Base-by-base conservation (phyloP, 1,140 invertebrate genomes). In the Drosophila murphyi region DNA sequence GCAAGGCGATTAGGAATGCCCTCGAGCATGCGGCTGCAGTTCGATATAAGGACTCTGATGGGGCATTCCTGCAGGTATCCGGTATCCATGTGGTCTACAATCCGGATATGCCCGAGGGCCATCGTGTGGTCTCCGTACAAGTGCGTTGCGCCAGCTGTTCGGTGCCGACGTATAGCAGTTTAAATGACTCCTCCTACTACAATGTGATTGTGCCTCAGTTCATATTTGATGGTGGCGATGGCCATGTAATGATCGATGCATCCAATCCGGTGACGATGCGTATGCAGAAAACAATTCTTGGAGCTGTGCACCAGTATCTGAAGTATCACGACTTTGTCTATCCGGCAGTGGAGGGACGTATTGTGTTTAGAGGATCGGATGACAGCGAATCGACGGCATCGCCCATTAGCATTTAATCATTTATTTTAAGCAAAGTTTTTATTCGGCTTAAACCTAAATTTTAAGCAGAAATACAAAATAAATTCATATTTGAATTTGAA, bases 51-150 rank as follows among this genome's bases (percentile, higher is more conserved):
- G 93, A 94, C n/a, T 93, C 93, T 8, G 83, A 93, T 2, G 95
- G 95, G 4, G 94, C 94, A 65, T 95, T 95, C 78, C 85, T 95
- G 29, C 95, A 95, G 90, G 88, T 94, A 6, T 94, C 95, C 35
- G 95, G 95, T 1, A 72, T 95, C 12, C 89, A 93, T 69, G 93
- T 95, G 1, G 81, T 83, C 0, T 94, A 94, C 70, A 93, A 95
- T 87, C 83, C 94, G 59, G 74, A 91, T 2, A 92, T 93, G 71
- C 92, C 93, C 0, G 67, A 92, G 0, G 94, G 94, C 5, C 91
- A 87, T 1, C 92, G 95, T 12, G 92, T 95, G 0, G 83, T 93
- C 1, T 90, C 92, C 7, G 93, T 93, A 0, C 88, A 93, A 87
- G 94, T 93, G 0, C 81, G 93, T 2, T 95, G 95, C 78, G 92